Evolutionary conservation across 2,113 vertebrate genomes (phyloP), one percentile per base, ranked within the genome.

Genomic region (Diadophis punctatus): DNA sequence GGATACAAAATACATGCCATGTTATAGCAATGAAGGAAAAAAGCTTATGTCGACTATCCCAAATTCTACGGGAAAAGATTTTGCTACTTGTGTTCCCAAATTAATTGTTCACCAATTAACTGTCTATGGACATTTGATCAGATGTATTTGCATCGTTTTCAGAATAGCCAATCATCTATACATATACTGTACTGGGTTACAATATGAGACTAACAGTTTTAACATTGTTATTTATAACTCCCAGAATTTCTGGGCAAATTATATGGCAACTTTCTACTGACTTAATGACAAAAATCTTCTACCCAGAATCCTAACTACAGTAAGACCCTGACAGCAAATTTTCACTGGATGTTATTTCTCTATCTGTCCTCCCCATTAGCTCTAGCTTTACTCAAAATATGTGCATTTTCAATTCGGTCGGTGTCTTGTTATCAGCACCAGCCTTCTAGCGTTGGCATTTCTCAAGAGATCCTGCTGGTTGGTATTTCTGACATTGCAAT

Each of bases 391-490:
- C 63, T 52, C 74, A 90, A 90, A 92, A 90, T 88, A 90, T 86
- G 88, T 93, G 74, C 92, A 90, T 93, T 93, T 93, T 90, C 92
- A 86, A 52, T 93, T 86, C 52, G 23, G 88, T 93, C 88, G 63
- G 58, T 39, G 92, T 86, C 92, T 86, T 48, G n/a, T 93, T 93
- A 93, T 93, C 92, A 90, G 92, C 84, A 93, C 51, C 88, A 93
- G 88, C 88, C 80, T 90, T 93, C 88, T 56, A 90, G 92, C 88
- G 30, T 85, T 93, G 92, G 92, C 88, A 90, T 80, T 93, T 63
- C 80, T 93, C 92, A 63, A 92, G 88, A 93, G 92, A 90, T 93
- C n/a, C 92, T 93, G 92, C 88, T 63, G 80, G 74, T 68, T 93
- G 92, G 88, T 90, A 80, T 56, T 86, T 90, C 52, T 92, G 88